Base-by-base conservation (phyloP, 30 jellyfish, hydroid and myxozoan genomes). In the Phacellophora camtschatica region DNA sequence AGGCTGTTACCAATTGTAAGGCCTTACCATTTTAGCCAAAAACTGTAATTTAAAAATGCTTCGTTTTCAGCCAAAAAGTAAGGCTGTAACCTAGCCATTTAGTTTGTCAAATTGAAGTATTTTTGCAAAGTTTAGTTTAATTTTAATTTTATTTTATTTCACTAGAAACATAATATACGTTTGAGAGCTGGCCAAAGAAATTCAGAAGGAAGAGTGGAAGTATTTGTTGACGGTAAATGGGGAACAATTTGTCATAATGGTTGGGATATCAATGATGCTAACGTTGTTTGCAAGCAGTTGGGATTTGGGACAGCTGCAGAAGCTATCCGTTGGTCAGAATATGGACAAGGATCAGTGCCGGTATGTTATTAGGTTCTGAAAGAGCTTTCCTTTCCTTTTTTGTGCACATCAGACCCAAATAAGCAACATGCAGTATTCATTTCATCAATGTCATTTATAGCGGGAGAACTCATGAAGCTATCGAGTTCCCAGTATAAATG, bases 231-330 rank as follows among this genome's bases (percentile, higher is more conserved):
- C 1, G 79, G 77, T n/a, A 27, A 23, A 20, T 93, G 99, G 99
- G 95, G 97, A 3, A 83, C 99, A 23, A 64, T 93, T 31, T 93
- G 99, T 51, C 91, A 93, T 55, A 89, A 85, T 29, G 46, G 30
- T 0, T 93, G 99, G 99, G 99, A 93, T 55, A 32, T 93, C 35
- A 31, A 62, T 34, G 99, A 93, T 68, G 99, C 99, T 10, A 86
- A 82, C 58, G 96, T 93, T 53, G 96, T 93, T 16, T 93, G 99
- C 71, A 65, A 58, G 65, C 91, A 85, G 84, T 61, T 93, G 25
- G 96, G 96, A 0, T 86, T 71, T 59, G 99, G 99, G 11, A 59
- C 96, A 12, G 99, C 99, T 13, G 46, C 16, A 6, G 55, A 85
- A 74, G 99, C 99, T 13, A 70, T 80, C 15, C 94, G 81, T 33